Conservation (phyloP, 1,140 invertebrate genomes). For the Berghia stephanieae region DNA sequence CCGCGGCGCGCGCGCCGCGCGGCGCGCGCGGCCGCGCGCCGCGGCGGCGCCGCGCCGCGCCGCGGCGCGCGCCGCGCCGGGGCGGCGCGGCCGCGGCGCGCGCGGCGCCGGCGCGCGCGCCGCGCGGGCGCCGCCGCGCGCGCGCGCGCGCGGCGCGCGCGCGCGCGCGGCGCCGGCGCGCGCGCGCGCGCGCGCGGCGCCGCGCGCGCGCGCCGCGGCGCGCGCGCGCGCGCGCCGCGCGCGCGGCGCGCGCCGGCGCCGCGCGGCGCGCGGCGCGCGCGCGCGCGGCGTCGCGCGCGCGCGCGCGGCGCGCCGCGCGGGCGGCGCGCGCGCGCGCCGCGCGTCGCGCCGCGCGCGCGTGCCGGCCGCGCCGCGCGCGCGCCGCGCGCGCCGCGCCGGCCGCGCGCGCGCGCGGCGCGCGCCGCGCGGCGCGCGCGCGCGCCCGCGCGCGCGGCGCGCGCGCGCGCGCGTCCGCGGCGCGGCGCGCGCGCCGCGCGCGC, state of each 20-base stretch:
- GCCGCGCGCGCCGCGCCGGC: too few relatives aligned
- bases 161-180: too few relatives aligned
- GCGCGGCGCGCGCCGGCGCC: background rate
- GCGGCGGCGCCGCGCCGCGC: background rate
- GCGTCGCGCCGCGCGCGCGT: background rate
- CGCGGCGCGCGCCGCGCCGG: background rate
- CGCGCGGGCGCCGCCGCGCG: background rate
- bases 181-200: too few relatives aligned
- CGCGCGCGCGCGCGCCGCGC: too few relatives aligned
- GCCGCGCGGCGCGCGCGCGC: background rate
- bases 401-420: background rate
- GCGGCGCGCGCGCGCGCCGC: background rate
- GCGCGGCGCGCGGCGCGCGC: background rate
- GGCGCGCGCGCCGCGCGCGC: too few relatives aligned
- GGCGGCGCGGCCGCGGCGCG: background rate
- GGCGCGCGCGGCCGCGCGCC: background rate
- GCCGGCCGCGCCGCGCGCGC: background rate
- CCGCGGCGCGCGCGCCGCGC: background rate
- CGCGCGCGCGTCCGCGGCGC: too few relatives aligned
- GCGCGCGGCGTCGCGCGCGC: background rate
- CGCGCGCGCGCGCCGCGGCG: too few relatives aligned
- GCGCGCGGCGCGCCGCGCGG: background rate
- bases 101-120: background rate
- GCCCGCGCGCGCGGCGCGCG: too few relatives aligned
- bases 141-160: background rate